These are phyloP conservation scores for Xiphorhynchus erythropygius DNA, from an alignment of 2,797 vertebrate genomes.

Conservation along the genomic window DNA sequence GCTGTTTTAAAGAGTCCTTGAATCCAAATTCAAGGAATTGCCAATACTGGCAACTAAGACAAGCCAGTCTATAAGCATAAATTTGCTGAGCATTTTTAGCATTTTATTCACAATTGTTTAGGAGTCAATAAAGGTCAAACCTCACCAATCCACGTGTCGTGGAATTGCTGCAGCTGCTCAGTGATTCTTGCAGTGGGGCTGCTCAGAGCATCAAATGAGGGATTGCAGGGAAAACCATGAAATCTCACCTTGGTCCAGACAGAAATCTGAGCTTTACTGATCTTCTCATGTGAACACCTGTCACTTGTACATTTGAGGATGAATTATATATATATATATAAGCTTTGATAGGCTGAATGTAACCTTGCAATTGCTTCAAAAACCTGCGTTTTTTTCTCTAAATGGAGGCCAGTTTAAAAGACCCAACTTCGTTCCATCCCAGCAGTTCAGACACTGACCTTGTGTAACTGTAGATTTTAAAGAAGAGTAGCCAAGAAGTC, in stretches of 20 bases:
- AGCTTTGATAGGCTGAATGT: not conserved
- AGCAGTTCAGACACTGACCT: not conserved
- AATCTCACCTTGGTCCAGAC: not conserved
- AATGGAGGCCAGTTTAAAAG: not conserved
- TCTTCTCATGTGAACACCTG: not conserved
- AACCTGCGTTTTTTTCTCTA: not conserved
- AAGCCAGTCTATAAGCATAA: not conserved
- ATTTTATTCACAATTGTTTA: not conserved
- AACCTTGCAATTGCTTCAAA: not conserved
- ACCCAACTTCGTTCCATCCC: not conserved
- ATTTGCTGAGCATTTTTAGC: not conserved
- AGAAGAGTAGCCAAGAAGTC: not conserved
- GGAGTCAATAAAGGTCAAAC: not conserved
- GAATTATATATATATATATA: too few species aligned
- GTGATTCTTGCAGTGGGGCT: not conserved
- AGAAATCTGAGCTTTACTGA: not conserved
- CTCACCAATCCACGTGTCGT: not conserved
- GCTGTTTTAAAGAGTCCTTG: not conserved
- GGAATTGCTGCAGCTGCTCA: not conserved
- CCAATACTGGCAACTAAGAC: not conserved
- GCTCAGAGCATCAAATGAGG: not conserved
- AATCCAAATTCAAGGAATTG: not conserved
- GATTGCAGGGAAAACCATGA: fast-evolving
- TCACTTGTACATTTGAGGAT: not conserved
- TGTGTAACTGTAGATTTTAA: not conserved